phyloP scores from a whole-genome alignment of 2,888 invertebrate genomes.

The Erebia palarica region DNA sequence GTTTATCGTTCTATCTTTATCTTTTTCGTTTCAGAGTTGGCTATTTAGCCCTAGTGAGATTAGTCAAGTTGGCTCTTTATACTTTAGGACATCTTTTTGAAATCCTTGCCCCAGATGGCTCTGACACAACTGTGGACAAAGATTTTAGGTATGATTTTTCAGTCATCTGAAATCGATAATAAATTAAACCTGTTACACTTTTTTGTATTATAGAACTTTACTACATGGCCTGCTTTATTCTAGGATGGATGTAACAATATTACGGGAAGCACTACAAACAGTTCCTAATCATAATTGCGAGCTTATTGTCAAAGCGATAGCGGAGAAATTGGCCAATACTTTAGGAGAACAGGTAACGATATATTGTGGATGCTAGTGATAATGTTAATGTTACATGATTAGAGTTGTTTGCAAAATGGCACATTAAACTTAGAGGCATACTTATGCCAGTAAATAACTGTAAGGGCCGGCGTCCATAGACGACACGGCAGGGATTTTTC shows the following conservation, averaged over 20 bases:
- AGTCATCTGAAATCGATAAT: background rate
- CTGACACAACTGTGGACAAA: constrained; percentile 66
- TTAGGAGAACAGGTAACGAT: constrained; percentile 87
- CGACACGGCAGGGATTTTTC: too few species aligned
- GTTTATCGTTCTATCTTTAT: background rate
- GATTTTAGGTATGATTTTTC: constrained; percentile 60
- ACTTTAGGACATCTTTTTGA: constrained; percentile 92
- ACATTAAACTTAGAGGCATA: too few species aligned
- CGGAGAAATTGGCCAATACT: constrained; percentile 90
- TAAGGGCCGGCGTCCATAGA: too few species aligned
- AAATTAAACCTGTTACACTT: background rate
- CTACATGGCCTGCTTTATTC: background rate
- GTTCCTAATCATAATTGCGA: constrained; percentile 93
- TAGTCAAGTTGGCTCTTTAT: constrained; percentile 94
- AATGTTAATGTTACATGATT: background rate
- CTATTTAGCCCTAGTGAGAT: constrained; percentile 92
- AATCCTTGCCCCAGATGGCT: constrained; percentile 79
- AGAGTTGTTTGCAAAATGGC: background rate
- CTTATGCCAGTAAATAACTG: too few species aligned
- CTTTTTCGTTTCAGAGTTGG: constrained; percentile 85
- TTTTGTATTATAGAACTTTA: background rate
- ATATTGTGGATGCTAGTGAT: background rate
- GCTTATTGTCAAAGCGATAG: constrained; percentile 91
- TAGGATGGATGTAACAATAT: constrained; percentile 82
- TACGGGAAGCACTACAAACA: constrained; percentile 92